phyloP scores from a whole-genome alignment of 2,113 vertebrate species.

The Malurus cyaneus region DNA sequence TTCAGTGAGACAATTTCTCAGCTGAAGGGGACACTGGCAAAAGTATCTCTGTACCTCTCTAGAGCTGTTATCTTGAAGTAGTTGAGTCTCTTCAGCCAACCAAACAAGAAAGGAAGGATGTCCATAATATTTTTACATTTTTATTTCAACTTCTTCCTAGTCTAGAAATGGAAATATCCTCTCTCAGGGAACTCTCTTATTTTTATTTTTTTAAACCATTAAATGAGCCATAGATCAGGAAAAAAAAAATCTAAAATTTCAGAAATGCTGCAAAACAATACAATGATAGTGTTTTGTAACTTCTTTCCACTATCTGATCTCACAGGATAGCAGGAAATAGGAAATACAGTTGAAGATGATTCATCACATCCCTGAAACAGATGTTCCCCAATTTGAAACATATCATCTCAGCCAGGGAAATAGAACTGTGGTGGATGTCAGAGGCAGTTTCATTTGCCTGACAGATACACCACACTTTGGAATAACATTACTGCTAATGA shows the following conservation, averaged over 20 bases:
- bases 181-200: neutral
- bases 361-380: neutral
- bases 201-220: neutral
- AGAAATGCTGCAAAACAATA: neutral
- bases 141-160: neutral
- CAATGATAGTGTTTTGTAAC: neutral
- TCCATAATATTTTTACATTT: neutral
- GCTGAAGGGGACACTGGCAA: neutral
- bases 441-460: conserved; percentile 38
- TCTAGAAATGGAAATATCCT: neutral
- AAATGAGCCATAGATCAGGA: neutral
- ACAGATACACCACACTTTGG: neutral
- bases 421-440: conserved; percentile 20
- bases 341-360: conserved; percentile 41
- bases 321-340: conserved; percentile 1
- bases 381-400: conserved; percentile 35
- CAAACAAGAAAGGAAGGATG: neutral
- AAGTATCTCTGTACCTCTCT: neutral
- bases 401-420: conserved; percentile 14
- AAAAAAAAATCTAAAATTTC: neutral
- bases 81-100: neutral
- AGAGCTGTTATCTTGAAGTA: neutral
- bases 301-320: conserved; percentile 25
- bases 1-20: neutral
- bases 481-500: conserved; percentile 62